Evolutionary conservation across 2,797 vertebrate species (phyloP).

Genomic region (Lacerta bilineata): DNA sequence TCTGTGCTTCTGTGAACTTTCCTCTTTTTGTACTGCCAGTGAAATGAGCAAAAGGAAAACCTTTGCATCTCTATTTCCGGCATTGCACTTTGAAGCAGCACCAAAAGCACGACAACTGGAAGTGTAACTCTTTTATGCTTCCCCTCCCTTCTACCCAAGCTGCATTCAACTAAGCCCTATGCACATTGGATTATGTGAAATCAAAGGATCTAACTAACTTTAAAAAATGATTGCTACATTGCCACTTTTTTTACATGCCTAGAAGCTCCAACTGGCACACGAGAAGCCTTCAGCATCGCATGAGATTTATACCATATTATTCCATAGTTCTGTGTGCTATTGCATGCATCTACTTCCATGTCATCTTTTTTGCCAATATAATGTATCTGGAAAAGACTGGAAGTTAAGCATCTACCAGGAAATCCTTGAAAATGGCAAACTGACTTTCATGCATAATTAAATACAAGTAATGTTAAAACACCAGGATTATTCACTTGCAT

Average conservation of each 20-base stretch:
- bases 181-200: no score
- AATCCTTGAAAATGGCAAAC: constrained; percentile 64
- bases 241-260: background rate
- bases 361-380: background rate
- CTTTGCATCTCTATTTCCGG: background rate
- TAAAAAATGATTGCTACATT: no score
- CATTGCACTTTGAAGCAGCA: background rate
- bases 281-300: constrained; percentile 18
- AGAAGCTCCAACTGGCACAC: background rate
- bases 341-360: background rate
- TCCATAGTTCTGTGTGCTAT: constrained; percentile 23
- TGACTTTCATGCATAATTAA: constrained; percentile 75
- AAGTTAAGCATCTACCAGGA: constrained; percentile 68
- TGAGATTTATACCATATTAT: constrained; percentile 19
- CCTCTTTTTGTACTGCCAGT: background rate
- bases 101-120: background rate
- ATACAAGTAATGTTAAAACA: constrained; percentile 38
- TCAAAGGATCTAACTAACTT: no score
- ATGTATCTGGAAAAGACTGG: constrained; percentile 44
- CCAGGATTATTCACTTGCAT: constrained; percentile 55
- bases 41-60: background rate
- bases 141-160: background rate
- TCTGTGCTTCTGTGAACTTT: no score
- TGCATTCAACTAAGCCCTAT: no score
- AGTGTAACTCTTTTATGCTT: background rate